phyloP scores from a whole-genome alignment of 1,140 invertebrate genomes.

The Rhopalosiphum maidis region DNA sequence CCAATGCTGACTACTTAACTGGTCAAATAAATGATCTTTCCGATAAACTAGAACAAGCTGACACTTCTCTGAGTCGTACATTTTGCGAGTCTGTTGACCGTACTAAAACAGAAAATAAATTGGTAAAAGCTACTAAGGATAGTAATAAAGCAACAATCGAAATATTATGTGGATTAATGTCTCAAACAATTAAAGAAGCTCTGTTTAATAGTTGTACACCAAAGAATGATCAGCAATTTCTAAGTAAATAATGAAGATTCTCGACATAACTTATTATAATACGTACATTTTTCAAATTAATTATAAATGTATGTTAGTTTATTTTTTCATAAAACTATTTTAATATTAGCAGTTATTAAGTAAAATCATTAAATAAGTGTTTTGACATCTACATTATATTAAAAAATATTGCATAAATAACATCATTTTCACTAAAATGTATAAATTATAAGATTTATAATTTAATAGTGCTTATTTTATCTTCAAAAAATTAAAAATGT shows the following conservation, averaged over 20 bases:
- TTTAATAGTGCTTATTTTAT: too few species aligned
- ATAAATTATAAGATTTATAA: not conserved
- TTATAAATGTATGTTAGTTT: not conserved
- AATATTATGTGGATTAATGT: constrained; percentile 96
- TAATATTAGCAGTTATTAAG: not conserved
- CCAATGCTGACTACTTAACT: constrained; percentile 96
- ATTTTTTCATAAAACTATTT: not conserved
- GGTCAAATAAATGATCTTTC: constrained; percentile 92
- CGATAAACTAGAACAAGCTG: constrained; percentile 95
- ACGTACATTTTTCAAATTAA: not conserved
- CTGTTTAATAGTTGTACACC: constrained; percentile 76
- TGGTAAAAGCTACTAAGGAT: constrained; percentile 95
- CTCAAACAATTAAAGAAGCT: constrained; percentile 95
- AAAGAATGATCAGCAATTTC: constrained; percentile 30
- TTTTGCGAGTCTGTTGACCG: constrained; percentile 79
- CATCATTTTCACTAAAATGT: not conserved
- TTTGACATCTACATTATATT: not conserved
- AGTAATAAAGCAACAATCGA: constrained; percentile 97
- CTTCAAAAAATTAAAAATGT: too few species aligned
- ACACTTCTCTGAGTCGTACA: constrained; percentile 74
- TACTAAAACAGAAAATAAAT: constrained; percentile 91
- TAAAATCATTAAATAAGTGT: not conserved
- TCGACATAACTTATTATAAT: not conserved
- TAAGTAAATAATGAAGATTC: not conserved
- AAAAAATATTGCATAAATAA: not conserved